Evolutionary conservation across 2,113 vertebrate genomes (phyloP), one percentile per base, ranked within the genome.

Genomic region (Coryphaenoides rupestris): DNA sequence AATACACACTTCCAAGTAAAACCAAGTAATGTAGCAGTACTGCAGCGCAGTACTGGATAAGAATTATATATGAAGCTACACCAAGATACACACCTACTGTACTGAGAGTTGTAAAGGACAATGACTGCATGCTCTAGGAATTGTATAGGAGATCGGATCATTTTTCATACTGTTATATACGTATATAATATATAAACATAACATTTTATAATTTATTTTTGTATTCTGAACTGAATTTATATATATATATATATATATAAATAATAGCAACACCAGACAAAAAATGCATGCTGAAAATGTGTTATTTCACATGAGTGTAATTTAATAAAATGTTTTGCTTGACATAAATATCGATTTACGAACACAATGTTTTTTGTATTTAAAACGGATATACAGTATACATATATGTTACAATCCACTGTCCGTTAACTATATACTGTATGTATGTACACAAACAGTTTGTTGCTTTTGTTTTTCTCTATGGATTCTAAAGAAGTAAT

Each of bases 121-220:
- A 15, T 59, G 23, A 26, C 17, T 57, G 24, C 54, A 54, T 47
- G 58, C 55, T 68, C 53, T 19, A 12, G 9, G 33, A 40, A 40
- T 40, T 40, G 33, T 40, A 40, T 40, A 40, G 33, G 33, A 40
- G 9, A 40, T 40, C 33, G 13, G 33, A 40, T 40, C 0, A 40
- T 40, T 40, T 53, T 59, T 75, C 28, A 72, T 5, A 66, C 60
- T 68, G 59, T 16, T 22, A 16, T 45, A 23, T 33, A 59, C 19
- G 13, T 50, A 21, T 33, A 59, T n/a, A n/a, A 16, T 45, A 23
- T 33, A 59, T n/a, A 40, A 46, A 21, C 24, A 59, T n/a, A 10
- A 53, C 60, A 75, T 57, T 55, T 15, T 24, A 65, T 58, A 82
- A 77, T 86, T 84, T 84, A 83, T 86, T 84, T 86, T 83, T 84